These are phyloP conservation scores for Hymenochirus boettgeri DNA, from an alignment of 2,113 vertebrate species.

Conservation along the genomic window DNA sequence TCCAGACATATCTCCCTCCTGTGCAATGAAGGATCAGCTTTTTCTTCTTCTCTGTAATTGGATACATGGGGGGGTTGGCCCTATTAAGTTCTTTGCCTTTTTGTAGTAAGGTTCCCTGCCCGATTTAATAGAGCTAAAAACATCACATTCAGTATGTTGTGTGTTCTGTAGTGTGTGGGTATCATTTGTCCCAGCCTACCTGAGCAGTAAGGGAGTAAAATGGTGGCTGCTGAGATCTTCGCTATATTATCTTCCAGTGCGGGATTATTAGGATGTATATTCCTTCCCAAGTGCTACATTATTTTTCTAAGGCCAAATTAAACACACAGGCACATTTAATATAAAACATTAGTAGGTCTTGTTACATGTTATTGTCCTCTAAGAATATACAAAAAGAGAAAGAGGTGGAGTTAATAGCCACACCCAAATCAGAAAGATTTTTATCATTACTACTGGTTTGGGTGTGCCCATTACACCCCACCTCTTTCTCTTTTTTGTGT, in stretches of 20 bases:
- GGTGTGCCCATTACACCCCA: no score
- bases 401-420: no score
- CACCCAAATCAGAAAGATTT: no score
- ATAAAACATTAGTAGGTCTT: no score
- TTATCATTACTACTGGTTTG: no score
- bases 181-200: conserved; percentile 15
- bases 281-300: conserved; percentile 8
- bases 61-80: neutral
- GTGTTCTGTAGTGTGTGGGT: conserved; percentile 16
- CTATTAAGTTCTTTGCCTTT: neutral
- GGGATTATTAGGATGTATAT: conserved; percentile 7
- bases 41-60: neutral
- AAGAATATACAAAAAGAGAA: no score
- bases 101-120: neutral
- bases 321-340: no score
- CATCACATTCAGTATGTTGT: conserved; percentile 1
- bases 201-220: neutral
- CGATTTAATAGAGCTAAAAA: neutral
- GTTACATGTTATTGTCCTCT: no score
- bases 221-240: conserved; percentile 5
- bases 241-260: conserved; percentile 12
- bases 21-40: neutral
- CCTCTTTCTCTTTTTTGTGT: no score
- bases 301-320: neutral
- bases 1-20: neutral